Percentiles rank a stretch among this genome's conserved stretches.
phyloP scores from a whole-genome alignment of 2,113 vertebrate genomes.

The Willisornis vidua region DNA sequence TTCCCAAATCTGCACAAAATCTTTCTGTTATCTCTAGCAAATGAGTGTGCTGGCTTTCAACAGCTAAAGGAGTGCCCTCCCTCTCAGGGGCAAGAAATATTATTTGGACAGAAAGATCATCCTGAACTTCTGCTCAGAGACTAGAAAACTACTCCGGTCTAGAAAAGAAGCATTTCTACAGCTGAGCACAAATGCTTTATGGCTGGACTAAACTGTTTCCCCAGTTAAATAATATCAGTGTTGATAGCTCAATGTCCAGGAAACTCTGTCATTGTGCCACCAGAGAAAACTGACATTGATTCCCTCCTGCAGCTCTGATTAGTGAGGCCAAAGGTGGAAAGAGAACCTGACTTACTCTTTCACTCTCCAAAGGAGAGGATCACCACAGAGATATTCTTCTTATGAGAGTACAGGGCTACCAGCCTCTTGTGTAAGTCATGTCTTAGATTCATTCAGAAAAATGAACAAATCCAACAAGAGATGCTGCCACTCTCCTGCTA shows the following conservation, averaged over 20 bases:
- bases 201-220: not conserved
- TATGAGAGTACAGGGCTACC: not conserved
- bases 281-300: not conserved
- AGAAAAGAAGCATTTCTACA: not conserved
- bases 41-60: not conserved
- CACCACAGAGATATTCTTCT: not conserved
- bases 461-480: not conserved
- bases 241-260: not conserved
- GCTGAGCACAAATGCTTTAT: not conserved
- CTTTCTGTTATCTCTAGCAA: not conserved
- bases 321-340: not conserved
- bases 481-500: conserved; percentile 40
- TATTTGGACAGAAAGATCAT: not conserved
- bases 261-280: not conserved
- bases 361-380: not conserved
- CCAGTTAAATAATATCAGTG: not conserved
- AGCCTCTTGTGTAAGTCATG: not conserved
- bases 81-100: not conserved
- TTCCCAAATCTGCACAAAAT: not conserved
- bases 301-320: not conserved
- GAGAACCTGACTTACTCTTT: not conserved
- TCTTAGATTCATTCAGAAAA: not conserved
- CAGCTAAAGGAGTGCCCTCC: not conserved
- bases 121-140: not conserved
- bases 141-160: not conserved